Evolutionary conservation across 2,888 invertebrate genomes (phyloP).

Genomic region (Gasteruption jaculator): DNA sequence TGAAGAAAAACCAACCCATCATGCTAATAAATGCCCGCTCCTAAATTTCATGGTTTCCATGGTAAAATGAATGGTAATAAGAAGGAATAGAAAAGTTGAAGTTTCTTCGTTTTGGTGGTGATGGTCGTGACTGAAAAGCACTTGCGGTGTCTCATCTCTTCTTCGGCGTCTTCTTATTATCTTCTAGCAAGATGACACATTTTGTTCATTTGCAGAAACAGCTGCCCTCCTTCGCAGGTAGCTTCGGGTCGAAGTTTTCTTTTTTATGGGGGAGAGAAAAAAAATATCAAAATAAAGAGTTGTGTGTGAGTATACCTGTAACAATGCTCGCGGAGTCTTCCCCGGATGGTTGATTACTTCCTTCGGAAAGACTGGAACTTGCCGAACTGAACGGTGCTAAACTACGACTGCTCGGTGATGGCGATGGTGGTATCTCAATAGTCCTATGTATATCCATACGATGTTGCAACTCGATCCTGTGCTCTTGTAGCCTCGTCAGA

Average conservation of each 20-base stretch:
- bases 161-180: no score
- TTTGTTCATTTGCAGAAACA: no score
- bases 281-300: slow-evolving; percentile 28
- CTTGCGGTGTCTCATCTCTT: no score
- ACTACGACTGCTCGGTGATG: slow-evolving; percentile 80
- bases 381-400: slow-evolving; percentile 83
- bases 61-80: no score
- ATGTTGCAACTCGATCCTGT: slow-evolving; percentile 48
- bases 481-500: slow-evolving; percentile 49
- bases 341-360: slow-evolving; percentile 54
- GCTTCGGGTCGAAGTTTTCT: background rate
- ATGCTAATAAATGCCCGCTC: no score
- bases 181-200: no score
- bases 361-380: slow-evolving; percentile 80
- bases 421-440: slow-evolving; percentile 67
- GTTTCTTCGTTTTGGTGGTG: no score
- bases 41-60: no score
- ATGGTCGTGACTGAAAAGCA: no score
- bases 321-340: slow-evolving; percentile 74
- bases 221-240: no score
- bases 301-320: slow-evolving; percentile 65
- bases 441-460: slow-evolving; percentile 50
- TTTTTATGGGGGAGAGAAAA: slow-evolving; percentile 16
- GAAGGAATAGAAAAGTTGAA: no score
- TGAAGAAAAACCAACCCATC: no score